phyloP scores from a whole-genome alignment of 2,797 vertebrate genomes.

The Ispidina lecontei region DNA sequence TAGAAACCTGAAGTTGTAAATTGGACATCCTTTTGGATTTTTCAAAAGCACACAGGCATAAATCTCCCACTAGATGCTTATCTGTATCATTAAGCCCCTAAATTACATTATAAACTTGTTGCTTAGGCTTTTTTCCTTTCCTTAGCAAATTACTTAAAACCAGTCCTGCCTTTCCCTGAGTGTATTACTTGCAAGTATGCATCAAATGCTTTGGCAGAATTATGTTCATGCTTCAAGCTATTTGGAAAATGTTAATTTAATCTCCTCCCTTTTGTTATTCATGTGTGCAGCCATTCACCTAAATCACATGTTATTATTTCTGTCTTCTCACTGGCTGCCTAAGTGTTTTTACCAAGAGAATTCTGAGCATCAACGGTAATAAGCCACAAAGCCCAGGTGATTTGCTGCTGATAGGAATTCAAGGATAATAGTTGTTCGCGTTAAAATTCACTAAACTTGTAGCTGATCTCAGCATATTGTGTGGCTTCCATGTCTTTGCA shows the following conservation, averaged over 20 bases:
- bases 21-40: background rate
- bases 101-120: slow-evolving; percentile 15
- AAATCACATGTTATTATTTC: background rate
- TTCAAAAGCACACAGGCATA: background rate
- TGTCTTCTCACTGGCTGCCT: background rate
- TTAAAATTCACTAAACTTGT: slow-evolving; percentile 4
- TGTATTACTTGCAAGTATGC: background rate
- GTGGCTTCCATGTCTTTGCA: background rate
- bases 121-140: background rate
- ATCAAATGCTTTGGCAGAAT: slow-evolving; percentile 9
- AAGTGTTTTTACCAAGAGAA: slow-evolving; percentile 7
- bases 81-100: slow-evolving; percentile 32
- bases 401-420: background rate
- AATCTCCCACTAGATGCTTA: slow-evolving; percentile 30
- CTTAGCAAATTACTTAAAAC: slow-evolving; percentile 20
- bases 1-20: background rate
- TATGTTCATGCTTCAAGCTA: slow-evolving; percentile 30
- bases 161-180: background rate
- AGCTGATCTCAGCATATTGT: background rate
- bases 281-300: background rate
- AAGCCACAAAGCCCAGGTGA: background rate
- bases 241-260: slow-evolving; percentile 52
- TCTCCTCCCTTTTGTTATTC: slow-evolving; percentile 4
- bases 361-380: background rate
- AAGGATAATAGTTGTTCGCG: background rate